Conservation (phyloP, 2,888 invertebrate genomes). For the Hanleya hanleyi region DNA sequence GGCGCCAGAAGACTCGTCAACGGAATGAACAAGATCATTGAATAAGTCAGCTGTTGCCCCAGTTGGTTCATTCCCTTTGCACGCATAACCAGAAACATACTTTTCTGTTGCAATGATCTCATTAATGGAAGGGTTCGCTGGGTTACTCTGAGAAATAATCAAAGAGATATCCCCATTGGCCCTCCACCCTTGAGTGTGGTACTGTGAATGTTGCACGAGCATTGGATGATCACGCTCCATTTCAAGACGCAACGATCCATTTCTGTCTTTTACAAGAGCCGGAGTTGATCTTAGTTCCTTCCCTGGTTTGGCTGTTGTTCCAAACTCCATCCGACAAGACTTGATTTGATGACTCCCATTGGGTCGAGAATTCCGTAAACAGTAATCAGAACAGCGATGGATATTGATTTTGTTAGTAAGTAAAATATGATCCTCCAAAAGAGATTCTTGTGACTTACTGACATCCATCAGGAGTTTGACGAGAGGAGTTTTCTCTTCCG, state of each 20-base stretch:
- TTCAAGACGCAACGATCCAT: slow-evolving; percentile 41
- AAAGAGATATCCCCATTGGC: slow-evolving; percentile 45
- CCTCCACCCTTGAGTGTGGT: slow-evolving; percentile 43
- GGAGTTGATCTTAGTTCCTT: slow-evolving; percentile 24
- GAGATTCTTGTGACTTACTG: slow-evolving; percentile 29
- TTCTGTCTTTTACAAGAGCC: slow-evolving; percentile 40
- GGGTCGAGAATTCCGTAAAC: neutral
- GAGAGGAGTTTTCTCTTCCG: slow-evolving; percentile 41
- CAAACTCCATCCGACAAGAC: slow-evolving; percentile 35
- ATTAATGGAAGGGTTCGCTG: slow-evolving; percentile 40
- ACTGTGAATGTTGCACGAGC: slow-evolving; percentile 42
- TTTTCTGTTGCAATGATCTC: slow-evolving; percentile 33
- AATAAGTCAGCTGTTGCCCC: slow-evolving; percentile 38
- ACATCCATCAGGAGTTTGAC: slow-evolving; percentile 45
- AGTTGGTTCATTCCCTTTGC: slow-evolving; percentile 44
- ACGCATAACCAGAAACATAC: slow-evolving; percentile 39
- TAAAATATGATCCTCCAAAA: slow-evolving; percentile 40
- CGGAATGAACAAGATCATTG: slow-evolving; percentile 14
- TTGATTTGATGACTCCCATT: neutral
- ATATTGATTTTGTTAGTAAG: slow-evolving; percentile 33
- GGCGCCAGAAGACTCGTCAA: slow-evolving; percentile 11
- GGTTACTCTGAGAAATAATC: slow-evolving; percentile 37
- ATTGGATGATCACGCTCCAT: slow-evolving; percentile 45
- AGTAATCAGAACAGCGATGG: slow-evolving; percentile 42
- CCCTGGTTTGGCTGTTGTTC: slow-evolving; percentile 21